Base-by-base conservation (phyloP, 2,113 vertebrate species). In the Phaethornis superciliosus region DNA sequence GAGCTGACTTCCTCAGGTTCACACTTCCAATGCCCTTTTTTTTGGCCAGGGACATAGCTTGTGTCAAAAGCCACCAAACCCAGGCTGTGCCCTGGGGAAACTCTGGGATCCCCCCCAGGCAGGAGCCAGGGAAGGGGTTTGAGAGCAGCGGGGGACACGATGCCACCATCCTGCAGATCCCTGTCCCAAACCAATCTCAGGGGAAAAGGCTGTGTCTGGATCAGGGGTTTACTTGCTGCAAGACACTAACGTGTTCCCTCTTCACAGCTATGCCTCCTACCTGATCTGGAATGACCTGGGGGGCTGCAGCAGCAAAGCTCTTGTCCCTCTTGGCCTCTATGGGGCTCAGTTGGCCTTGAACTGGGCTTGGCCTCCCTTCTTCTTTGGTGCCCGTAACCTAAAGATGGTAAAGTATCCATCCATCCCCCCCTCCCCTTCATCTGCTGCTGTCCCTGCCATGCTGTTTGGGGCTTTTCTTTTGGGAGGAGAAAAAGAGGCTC, bases 221-320 rank as follows among this genome's bases (percentile, higher is more conserved):
- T 1, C 0, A 2, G 33, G 79, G 63, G 8, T 65, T 13, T 13
- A 16, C 28, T 64, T 10, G 0, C 81, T 35, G 52, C 8, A 11
- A 7, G 54, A 15, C 35, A 16, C 55, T 86, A 0, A 70, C 0
- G 3, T 7, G 5, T 19, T 86, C 44, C 59, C 62, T 96, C 88
- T 75, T 44, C 91, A 33, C 96, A 99, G 99, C 33, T 99, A 99
- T 7, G 98, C 98, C 58, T 99, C 99, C 63, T 99, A 99, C 94
- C 96, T 99, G 95, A 96, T 99, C 12, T 99, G 98, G 98, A 99
- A 97, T 12, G 98, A 99, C 74, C 97, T 99, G 40, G 98, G 98
- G 3, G 98, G 98, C 96, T 99, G 98, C 26, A 96, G 93, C 77
- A 88, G 98, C 82, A 97, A 98, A 37, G 98, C 98, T 14, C 7